Conservation (phyloP, 2,113 vertebrate genomes). For the Pyxicephalus adspersus region DNA sequence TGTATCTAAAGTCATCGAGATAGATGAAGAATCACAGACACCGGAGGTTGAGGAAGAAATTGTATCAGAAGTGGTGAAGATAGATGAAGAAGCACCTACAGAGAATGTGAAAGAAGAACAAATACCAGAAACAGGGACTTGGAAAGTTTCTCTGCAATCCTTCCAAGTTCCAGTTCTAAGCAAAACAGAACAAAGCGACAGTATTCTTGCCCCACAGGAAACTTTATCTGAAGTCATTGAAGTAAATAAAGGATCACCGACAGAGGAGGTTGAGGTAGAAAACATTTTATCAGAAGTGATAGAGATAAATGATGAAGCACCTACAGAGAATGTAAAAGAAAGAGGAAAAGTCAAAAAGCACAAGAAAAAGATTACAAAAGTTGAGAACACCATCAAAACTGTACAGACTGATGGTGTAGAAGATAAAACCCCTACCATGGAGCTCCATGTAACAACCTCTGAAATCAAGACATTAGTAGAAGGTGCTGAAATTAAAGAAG, state of each 20-base stretch:
- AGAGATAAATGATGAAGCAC: not conserved
- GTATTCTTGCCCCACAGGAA: not conserved
- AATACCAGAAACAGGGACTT: not conserved
- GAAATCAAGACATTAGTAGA: not conserved
- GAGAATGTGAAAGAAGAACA: not conserved
- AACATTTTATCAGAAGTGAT: not conserved
- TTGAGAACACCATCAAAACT: not conserved
- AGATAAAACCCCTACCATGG: not conserved
- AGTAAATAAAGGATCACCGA: not conserved
- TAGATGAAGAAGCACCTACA: too few species aligned
- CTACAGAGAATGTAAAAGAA: not conserved
- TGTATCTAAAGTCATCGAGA: not conserved
- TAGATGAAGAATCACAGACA: not conserved
- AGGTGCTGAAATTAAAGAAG: not conserved
- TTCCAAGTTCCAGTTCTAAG: not conserved
- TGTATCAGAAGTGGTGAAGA: too few species aligned
- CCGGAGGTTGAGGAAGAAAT: too few species aligned
- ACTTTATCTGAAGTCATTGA: not conserved
- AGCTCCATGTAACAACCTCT: not conserved
- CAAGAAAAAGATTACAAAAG: conserved; percentile 9
- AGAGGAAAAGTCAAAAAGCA: conserved; percentile 8
- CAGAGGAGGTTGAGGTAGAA: not conserved
- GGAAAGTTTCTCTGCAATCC: not conserved
- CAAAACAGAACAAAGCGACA: not conserved
- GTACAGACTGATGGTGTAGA: not conserved